Conservation (phyloP, 2,113 vertebrate species). For the Acanthochromis polyacanthus region DNA sequence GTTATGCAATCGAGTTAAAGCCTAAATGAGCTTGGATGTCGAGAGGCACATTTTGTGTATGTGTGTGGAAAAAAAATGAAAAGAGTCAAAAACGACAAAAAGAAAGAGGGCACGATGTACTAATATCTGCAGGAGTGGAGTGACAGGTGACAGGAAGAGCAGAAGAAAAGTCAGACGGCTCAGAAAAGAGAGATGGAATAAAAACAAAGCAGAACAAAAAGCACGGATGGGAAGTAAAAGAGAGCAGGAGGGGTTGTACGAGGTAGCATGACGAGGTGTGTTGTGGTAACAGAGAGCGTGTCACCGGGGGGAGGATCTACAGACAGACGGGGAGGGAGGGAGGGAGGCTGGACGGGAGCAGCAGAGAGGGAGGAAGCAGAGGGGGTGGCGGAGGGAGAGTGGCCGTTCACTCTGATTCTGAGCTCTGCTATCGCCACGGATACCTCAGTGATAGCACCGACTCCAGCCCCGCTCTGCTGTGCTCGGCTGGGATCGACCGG, state of each 20-base stretch:
- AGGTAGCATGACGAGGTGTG: slow-evolving; percentile 16
- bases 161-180: neutral
- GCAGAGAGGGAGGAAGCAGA: slow-evolving; percentile 8
- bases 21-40: slow-evolving; percentile 43
- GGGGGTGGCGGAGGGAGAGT: slow-evolving; percentile 13
- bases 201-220: no score
- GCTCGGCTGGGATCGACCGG: neutral
- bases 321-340: neutral
- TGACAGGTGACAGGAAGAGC: neutral
- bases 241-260: neutral
- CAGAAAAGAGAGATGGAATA: neutral
- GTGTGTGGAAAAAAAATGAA: slow-evolving; percentile 14
- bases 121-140: neutral
- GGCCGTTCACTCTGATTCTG: slow-evolving; percentile 51
- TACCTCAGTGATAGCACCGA: slow-evolving; percentile 1
- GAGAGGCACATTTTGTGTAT: neutral
- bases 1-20: slow-evolving; percentile 65
- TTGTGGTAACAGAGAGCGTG: slow-evolving; percentile 16
- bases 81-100: slow-evolving; percentile 19
- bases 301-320: slow-evolving; percentile 15
- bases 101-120: neutral
- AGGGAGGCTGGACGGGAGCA: slow-evolving; percentile 46
- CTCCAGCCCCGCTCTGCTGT: slow-evolving; percentile 10
- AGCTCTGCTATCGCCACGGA: slow-evolving; percentile 11
- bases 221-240: neutral